phyloP scores from a whole-genome alignment of 2,888 invertebrate genomes.

The Melipona bicolor region DNA sequence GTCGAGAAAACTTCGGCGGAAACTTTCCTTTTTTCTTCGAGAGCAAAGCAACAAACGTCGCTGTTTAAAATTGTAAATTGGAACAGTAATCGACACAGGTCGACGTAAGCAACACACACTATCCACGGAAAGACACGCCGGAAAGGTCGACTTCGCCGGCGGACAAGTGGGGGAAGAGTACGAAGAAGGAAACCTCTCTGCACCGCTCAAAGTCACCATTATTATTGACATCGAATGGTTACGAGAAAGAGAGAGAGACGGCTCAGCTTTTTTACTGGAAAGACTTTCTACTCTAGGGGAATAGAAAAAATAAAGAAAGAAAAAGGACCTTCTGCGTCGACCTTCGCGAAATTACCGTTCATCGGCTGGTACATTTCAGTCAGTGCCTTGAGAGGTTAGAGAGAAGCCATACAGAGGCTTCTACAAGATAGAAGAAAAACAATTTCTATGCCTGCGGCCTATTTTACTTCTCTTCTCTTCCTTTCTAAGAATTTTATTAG shows the following conservation, averaged over 20 bases:
- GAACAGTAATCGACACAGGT: constrained; percentile 29
- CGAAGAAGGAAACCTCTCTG: constrained; percentile 52
- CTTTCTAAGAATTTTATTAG: not conserved
- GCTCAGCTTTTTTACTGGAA: constrained; percentile 2
- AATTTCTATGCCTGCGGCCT: not conserved
- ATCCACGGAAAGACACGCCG: constrained; percentile 31
- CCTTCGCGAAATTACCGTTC: not conserved
- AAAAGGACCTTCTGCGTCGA: constrained; percentile 2
- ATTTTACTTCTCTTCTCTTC: not conserved
- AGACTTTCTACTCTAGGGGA: constrained; percentile 3
- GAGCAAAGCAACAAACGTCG: not conserved
- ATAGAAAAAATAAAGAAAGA: not conserved
- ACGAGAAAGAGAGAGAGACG: constrained; percentile 5
- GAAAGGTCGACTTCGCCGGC: constrained; percentile 35
- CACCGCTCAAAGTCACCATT: constrained; percentile 56
- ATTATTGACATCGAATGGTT: constrained; percentile 63
- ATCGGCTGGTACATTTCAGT: not conserved
- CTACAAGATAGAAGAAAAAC: not conserved
- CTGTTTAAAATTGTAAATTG: not conserved
- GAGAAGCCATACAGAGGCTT: not conserved
- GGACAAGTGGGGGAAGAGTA: constrained; percentile 38
- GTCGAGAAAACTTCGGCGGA: too few species aligned
- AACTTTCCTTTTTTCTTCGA: not conserved
- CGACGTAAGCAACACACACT: constrained; percentile 28
- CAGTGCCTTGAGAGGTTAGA: not conserved